These are phyloP conservation scores for Allolobophora icterica DNA, from an alignment of 2,888 invertebrate genomes.

Conservation along the genomic window DNA sequence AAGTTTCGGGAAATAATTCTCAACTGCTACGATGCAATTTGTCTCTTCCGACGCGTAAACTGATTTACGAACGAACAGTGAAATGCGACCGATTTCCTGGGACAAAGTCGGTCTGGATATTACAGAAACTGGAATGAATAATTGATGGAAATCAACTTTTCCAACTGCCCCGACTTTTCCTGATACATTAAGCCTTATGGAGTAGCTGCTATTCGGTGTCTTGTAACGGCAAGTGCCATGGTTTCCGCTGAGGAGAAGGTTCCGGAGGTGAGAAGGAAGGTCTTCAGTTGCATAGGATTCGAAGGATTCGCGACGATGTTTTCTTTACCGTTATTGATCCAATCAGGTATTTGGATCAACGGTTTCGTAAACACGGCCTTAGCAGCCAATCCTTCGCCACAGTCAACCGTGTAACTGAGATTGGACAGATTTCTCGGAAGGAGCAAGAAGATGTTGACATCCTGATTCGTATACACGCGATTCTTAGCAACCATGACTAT, in stretches of 20 bases:
- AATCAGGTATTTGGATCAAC: background rate
- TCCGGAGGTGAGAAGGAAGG: background rate
- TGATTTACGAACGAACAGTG: background rate
- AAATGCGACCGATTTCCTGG: background rate
- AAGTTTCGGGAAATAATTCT: background rate
- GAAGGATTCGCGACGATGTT: background rate
- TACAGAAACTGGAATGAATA: background rate
- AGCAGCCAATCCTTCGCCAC: background rate
- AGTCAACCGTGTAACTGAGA: background rate
- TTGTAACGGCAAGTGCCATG: background rate
- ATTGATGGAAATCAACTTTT: background rate
- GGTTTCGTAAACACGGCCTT: background rate
- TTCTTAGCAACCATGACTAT: background rate
- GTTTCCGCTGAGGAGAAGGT: background rate
- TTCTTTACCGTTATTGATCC: background rate
- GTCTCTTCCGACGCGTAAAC: background rate
- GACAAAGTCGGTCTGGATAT: constrained; percentile 5
- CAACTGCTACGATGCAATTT: background rate
- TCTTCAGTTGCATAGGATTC: background rate
- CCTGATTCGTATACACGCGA: background rate
- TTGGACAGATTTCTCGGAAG: background rate
- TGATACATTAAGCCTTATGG: background rate
- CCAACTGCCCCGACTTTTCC: background rate
- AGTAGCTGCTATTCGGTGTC: background rate
- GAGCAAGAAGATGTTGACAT: background rate